These are phyloP conservation scores for Apodemus speciosus DNA, from an alignment of 2,113 vertebrate genomes.

Conservation along the genomic window DNA sequence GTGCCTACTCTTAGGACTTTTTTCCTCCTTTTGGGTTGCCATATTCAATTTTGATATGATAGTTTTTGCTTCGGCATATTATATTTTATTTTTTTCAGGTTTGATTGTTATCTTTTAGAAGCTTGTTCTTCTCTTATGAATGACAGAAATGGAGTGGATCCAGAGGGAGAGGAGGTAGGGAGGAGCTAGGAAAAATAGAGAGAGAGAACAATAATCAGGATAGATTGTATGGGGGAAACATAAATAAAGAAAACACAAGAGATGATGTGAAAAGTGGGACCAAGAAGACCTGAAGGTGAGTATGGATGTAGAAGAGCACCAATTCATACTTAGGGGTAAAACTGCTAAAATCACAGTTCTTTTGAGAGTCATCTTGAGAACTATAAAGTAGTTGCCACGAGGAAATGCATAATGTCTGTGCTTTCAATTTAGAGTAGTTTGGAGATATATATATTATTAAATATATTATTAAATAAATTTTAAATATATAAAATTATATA, in stretches of 20 bases:
- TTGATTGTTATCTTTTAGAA: not conserved
- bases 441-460: not conserved
- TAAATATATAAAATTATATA: not conserved
- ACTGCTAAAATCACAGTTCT: not conserved
- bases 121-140: not conserved
- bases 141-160: not conserved
- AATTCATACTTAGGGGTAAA: not conserved
- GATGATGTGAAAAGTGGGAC: not conserved
- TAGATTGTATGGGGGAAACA: not conserved
- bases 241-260: not conserved
- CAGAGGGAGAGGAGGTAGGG: not conserved
- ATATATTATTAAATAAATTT: not conserved
- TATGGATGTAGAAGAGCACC: not conserved
- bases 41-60: not conserved
- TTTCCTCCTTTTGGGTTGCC: not conserved
- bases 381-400: not conserved
- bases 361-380: not conserved
- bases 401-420: not conserved
- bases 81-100: not conserved
- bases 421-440: not conserved
- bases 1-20: not conserved
- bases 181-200: not conserved
- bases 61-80: not conserved
- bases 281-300: not conserved
- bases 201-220: not conserved